These are phyloP conservation scores for Holotrichia oblita DNA, from an alignment of 1,140 invertebrate species.

Conservation along the genomic window DNA sequence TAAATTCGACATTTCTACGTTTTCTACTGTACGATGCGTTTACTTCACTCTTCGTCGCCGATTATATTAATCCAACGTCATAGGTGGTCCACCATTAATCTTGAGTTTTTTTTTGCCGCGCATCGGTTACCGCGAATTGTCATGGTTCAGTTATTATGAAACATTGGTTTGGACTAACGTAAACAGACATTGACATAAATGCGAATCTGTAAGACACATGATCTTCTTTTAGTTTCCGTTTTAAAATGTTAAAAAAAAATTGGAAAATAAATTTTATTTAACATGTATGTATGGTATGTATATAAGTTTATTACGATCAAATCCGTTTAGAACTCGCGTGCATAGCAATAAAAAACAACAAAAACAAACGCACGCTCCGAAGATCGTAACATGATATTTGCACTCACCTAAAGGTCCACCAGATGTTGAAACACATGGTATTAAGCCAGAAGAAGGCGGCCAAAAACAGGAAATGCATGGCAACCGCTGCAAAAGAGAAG, in stretches of 20 bases:
- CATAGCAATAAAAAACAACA: neutral
- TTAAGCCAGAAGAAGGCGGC: slow-evolving; percentile 96
- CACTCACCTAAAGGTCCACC: slow-evolving; percentile 87
- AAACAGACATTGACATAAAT: slow-evolving; percentile 7
- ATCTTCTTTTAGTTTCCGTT: no score
- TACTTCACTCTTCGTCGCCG: neutral
- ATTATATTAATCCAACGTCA: neutral
- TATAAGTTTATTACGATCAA: no score
- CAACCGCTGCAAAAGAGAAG: slow-evolving; percentile 75
- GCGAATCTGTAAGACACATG: neutral
- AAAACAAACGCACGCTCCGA: neutral
- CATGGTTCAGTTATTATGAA: neutral
- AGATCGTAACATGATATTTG: slow-evolving; percentile 6
- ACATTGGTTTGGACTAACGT: neutral
- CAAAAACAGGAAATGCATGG: slow-evolving; percentile 93
- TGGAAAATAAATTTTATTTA: no score
- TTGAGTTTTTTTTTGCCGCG: neutral
- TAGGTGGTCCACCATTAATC: neutral
- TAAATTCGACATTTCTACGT: no score
- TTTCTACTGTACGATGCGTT: neutral
- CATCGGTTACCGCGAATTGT: slow-evolving; percentile 25
- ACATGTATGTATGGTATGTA: no score
- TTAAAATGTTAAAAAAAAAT: no score
- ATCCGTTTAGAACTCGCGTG: neutral
- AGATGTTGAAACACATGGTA: slow-evolving; percentile 95